Evolutionary conservation across 2,113 vertebrate species (phyloP).

Genomic region (Lepisosteus osseus): DNA sequence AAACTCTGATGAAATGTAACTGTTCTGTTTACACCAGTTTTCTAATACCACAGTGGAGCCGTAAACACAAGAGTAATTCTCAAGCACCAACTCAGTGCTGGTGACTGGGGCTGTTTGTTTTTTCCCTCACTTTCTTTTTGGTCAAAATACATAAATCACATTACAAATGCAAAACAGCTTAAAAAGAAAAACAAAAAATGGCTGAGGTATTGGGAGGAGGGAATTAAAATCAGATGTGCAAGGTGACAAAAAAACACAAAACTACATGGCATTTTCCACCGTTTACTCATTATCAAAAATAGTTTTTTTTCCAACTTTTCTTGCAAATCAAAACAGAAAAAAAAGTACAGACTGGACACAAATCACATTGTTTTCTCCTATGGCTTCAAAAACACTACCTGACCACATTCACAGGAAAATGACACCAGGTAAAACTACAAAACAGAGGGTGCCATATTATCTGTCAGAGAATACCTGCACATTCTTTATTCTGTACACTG

Average conservation of each 20-base stretch:
- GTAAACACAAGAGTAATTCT: conserved; percentile 47
- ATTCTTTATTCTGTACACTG: conserved; percentile 50
- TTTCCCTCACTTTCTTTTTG: conserved; percentile 51
- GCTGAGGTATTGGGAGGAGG: conserved; percentile 59
- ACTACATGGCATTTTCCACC: conserved; percentile 82
- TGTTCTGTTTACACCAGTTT: conserved; percentile 30
- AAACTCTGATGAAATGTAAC: conserved; percentile 32
- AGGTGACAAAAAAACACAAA: conserved; percentile 77
- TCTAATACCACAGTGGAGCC: conserved; percentile 45
- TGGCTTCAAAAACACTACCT: conserved; percentile 84
- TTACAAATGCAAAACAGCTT: conserved; percentile 69
- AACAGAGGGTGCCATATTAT: conserved; percentile 71
- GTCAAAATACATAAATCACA: conserved; percentile 73
- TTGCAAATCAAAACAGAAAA: conserved; percentile 79
- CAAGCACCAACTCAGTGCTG: conserved; percentile 30
- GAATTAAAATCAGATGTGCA: conserved; percentile 41
- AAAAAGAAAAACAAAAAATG: conserved; percentile 69
- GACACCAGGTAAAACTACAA: conserved; percentile 78
- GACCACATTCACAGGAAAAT: conserved; percentile 78
- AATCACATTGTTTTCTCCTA: conserved; percentile 82
- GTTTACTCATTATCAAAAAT: conserved; percentile 94
- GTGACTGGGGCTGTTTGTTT: not conserved
- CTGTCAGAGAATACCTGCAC: conserved; percentile 62
- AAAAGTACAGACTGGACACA: conserved; percentile 74
- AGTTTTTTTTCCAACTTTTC: conserved; percentile 80